Base-by-base conservation (phyloP, 1,140 invertebrate species). In the Hyles vespertilio region DNA sequence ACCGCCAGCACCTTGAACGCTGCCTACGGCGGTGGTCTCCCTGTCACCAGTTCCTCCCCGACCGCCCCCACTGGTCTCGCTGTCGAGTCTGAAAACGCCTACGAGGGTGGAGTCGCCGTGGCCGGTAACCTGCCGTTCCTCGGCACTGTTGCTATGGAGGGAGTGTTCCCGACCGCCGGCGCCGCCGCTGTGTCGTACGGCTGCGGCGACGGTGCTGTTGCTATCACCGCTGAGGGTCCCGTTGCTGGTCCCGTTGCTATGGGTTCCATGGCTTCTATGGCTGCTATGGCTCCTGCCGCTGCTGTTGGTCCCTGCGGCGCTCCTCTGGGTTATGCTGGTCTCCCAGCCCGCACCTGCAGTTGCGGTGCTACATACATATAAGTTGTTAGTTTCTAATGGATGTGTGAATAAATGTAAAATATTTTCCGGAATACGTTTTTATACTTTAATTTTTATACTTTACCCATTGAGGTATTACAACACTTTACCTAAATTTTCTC, bases 61-160 rank as follows among this genome's bases (percentile, higher is more conserved):
- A 63, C 74, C 34, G 51, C 60, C 7, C 67, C 74, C 1, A 65
- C 51, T 33, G 70, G 69, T 3, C 44, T 77, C 34, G 43, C 60
- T 6, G 49, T 74, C 0, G 49, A 51, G 3, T 72, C 74, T 3
- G 68, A 74, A 8, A 69, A 77, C 10, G 58, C 12, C 0, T 68
- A 71, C 22, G 64, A 70, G 47, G 78, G 76, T 6, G 51, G 54
- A 6, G 22, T 79, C 0, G 48, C 52, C 3, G 69, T 79, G 3
- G 32, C 33, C 32, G 79, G 76, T 5, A 47, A 61, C 0, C 45
- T 79, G 48, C 74, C 76, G 11, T 61, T 62, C 60, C 45, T 63
- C n/a, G 60, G 59, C 2, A 51, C 63, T n/a, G 63, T 65, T 9
- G 51, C 59, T 10, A 53, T 62, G 5, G 57, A 65, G 45, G 67